phyloP scores from a whole-genome alignment of 2,113 vertebrate genomes.

The Turnix velox region DNA sequence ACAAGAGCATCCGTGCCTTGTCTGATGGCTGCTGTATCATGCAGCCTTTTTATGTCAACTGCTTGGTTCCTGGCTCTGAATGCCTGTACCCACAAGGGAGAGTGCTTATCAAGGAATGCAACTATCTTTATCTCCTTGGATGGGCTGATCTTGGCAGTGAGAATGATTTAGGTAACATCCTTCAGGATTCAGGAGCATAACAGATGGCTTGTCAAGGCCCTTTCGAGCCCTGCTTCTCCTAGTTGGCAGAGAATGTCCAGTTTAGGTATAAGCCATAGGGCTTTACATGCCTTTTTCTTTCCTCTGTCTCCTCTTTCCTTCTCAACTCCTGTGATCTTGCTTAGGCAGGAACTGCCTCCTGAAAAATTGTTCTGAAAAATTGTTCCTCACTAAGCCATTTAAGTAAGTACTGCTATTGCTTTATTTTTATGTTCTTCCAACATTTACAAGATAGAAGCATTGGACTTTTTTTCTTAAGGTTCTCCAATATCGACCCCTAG shows the following conservation, averaged over 20 bases:
- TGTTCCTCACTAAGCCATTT: background rate
- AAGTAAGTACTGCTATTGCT: background rate
- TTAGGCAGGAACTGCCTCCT: background rate
- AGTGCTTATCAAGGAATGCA: background rate
- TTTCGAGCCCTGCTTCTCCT: background rate
- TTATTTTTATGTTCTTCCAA: constrained; percentile 8
- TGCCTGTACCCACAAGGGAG: background rate
- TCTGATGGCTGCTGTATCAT: background rate
- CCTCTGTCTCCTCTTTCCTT: background rate
- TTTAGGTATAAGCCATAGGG: background rate
- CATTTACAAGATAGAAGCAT: constrained; percentile 42
- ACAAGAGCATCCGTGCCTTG: background rate
- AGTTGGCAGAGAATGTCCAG: background rate
- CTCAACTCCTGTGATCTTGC: background rate
- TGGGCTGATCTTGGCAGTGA: background rate
- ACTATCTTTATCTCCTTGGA: background rate
- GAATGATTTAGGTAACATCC: background rate
- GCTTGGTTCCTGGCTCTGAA: background rate
- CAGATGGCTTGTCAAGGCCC: background rate
- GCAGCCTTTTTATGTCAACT: background rate
- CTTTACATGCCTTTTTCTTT: background rate
- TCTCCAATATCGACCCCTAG: constrained; percentile 96
- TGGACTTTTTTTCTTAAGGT: constrained; percentile 76
- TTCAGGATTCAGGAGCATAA: background rate
- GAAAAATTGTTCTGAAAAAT: background rate